These are phyloP conservation scores for Trematocara caparti DNA, from an alignment of 2,797 vertebrate genomes.

Conservation along the genomic window DNA sequence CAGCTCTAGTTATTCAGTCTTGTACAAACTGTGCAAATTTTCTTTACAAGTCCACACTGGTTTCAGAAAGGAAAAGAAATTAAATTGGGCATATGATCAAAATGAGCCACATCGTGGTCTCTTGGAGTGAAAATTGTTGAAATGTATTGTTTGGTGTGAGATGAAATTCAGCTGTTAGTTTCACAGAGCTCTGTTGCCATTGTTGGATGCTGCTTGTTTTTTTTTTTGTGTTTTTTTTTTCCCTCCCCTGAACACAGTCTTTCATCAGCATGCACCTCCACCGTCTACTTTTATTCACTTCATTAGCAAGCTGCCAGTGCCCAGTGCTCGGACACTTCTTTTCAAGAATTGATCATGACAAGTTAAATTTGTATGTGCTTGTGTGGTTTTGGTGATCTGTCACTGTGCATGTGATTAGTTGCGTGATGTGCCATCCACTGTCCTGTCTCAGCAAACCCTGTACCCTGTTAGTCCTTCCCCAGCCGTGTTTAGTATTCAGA, in stretches of 20 bases:
- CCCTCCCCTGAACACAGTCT: constrained; percentile 18
- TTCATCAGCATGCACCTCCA: constrained; percentile 65
- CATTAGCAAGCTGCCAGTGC: constrained; percentile 60
- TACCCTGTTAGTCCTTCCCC: constrained; percentile 47
- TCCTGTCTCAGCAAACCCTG: constrained; percentile 47
- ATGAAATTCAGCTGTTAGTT: constrained; percentile 35
- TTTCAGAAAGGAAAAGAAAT: not conserved
- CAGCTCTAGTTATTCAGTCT: not conserved
- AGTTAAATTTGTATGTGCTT: constrained; percentile 53
- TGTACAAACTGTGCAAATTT: not conserved
- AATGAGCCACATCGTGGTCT: not conserved
- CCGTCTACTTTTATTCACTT: constrained; percentile 62
- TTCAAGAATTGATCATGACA: constrained; percentile 62
- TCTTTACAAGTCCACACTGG: not conserved
- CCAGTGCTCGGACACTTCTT: constrained; percentile 50
- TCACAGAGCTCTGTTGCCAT: constrained; percentile 11
- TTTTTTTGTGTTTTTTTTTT: not conserved
- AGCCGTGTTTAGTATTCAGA: constrained; percentile 66
- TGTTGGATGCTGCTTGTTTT: constrained; percentile 31
- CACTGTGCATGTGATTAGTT: constrained; percentile 23
- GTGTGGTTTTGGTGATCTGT: constrained; percentile 40
- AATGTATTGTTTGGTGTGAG: constrained; percentile 15
- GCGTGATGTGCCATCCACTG: constrained; percentile 35
- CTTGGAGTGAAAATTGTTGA: not conserved
- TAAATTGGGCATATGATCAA: not conserved